phyloP scores from a whole-genome alignment of 2,797 vertebrate genomes.

The Lepidocolaptes lacrymiger region DNA sequence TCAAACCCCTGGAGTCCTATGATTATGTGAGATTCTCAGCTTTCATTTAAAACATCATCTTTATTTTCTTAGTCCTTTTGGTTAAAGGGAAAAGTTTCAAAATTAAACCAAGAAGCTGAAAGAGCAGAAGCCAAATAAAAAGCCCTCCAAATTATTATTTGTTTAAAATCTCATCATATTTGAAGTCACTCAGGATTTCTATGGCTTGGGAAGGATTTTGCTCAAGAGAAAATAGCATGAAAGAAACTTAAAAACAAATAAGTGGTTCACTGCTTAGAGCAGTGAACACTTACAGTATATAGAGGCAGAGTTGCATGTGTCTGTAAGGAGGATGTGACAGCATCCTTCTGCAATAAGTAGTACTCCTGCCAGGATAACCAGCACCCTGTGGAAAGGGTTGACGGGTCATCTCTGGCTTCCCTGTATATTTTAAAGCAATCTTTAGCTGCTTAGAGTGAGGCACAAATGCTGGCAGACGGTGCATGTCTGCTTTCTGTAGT shows the following conservation, averaged over 20 bases:
- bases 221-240: not conserved
- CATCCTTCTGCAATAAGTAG: not conserved
- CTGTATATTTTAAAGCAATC: not conserved
- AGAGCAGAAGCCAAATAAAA: not conserved
- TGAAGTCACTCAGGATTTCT: not conserved
- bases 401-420: not conserved
- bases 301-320: not conserved
- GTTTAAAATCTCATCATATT: not conserved
- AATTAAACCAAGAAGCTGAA: not conserved
- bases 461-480: not conserved
- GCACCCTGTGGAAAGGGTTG: not conserved
- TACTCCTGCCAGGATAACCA: not conserved
- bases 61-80: not conserved
- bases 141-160: not conserved
- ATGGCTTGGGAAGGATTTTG: not conserved
- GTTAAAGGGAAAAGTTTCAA: not conserved
- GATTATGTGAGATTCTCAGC: slow-evolving; percentile 2
- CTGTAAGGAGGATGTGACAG: not conserved
- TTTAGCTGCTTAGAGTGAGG: not conserved
- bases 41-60: slow-evolving; percentile 19
- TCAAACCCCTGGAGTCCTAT: slow-evolving; percentile 21
- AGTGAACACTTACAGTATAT: fast-evolving
- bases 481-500: not conserved
- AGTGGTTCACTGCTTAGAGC: not conserved
- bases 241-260: not conserved